Conservation (phyloP, 2,888 invertebrate genomes). For the Polia nebulosa region DNA sequence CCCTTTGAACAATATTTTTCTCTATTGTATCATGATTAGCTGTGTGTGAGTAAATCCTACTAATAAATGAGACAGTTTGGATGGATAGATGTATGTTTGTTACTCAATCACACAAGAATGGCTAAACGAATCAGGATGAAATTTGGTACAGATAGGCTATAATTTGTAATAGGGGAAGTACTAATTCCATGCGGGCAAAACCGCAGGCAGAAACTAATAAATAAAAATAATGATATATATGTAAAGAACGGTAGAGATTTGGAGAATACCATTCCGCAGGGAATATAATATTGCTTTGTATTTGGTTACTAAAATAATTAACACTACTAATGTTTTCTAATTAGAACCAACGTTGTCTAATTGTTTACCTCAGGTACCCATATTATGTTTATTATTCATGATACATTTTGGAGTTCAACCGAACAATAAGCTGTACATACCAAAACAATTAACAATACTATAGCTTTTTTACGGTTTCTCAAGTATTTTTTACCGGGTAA, state of each 20-base stretch:
- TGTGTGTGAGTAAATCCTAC: no score
- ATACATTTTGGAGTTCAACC: constrained; percentile 19
- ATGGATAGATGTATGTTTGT: no score
- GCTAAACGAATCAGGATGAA: no score
- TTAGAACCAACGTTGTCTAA: constrained; percentile 26
- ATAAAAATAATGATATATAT: not conserved
- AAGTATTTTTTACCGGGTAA: not conserved
- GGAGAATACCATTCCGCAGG: not conserved
- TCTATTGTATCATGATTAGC: not conserved
- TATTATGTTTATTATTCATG: constrained; percentile 30
- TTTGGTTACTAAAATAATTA: constrained; percentile 23
- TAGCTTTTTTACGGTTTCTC: constrained; percentile 4
- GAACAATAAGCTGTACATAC: constrained; percentile 1
- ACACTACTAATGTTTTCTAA: constrained; percentile 22
- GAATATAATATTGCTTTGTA: constrained; percentile 14
- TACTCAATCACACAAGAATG: no score
- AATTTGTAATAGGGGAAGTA: no score
- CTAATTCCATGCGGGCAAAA: no score
- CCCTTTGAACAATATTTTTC: not conserved
- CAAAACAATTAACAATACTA: constrained; percentile 11
- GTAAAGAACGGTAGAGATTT: not conserved
- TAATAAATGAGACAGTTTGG: no score
- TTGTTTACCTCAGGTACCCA: constrained; percentile 34
- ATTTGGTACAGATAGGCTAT: no score
- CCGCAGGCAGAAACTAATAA: no score